A percentile compares a stretch with the other conserved stretches of the same genome.
Conservation (phyloP, 2,797 vertebrate genomes). For the Nannoperca obscura region DNA sequence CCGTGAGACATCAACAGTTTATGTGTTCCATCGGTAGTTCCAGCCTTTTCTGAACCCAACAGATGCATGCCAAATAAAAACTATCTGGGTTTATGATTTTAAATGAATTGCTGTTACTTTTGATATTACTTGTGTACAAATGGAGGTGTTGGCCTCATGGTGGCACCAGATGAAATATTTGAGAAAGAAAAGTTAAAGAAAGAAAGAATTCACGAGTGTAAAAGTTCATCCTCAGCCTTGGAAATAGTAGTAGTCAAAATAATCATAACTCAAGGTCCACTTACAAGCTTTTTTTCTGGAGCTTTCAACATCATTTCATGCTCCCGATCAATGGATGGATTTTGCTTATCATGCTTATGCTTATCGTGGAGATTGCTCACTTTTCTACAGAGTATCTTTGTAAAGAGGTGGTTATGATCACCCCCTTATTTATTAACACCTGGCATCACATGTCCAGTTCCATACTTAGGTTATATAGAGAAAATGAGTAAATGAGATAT, state of each 20-base stretch:
- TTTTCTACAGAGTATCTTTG: not conserved
- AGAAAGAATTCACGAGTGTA: not conserved
- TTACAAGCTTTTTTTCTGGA: not conserved
- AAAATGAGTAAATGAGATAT: not conserved
- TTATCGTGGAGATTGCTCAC: not conserved
- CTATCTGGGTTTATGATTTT: conserved; percentile 72
- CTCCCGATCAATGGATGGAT: not conserved
- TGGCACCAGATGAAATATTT: not conserved
- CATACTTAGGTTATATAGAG: not conserved
- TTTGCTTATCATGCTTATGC: not conserved
- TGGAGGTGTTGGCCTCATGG: not conserved
- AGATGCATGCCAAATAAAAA: conserved; percentile 68
- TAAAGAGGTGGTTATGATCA: not conserved
- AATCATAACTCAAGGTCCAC: not conserved
- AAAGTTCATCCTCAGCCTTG: not conserved
- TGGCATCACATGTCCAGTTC: not conserved
- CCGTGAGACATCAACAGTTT: conserved; percentile 81
- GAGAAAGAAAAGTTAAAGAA: not conserved
- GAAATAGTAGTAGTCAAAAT: not conserved
- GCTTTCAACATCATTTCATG: not conserved
- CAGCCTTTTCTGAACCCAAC: conserved; percentile 70
- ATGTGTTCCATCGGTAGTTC: conserved; percentile 78
- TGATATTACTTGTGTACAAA: not conserved
- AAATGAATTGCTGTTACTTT: conserved; percentile 52
- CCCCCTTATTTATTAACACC: not conserved